Evolutionary conservation across 2,797 vertebrate genomes (phyloP), one percentile per base, ranked within the genome.

Genomic region (Jordanella pulchra): DNA sequence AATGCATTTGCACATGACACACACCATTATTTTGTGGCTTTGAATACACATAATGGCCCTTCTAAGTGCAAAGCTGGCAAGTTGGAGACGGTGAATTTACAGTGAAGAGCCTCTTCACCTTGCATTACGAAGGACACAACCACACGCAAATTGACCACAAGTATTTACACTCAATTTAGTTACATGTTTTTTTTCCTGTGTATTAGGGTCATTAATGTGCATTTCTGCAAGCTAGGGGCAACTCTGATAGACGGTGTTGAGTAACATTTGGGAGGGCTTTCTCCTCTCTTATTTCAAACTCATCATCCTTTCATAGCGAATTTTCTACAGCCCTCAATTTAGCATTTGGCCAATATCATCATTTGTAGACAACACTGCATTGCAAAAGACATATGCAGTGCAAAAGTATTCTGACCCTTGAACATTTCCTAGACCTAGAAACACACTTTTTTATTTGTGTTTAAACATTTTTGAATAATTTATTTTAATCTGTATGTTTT

Each of bases 21-120:
- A 82, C 78, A 71, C 74, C 75, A 66, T 87, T 87, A 88, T 86
- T 82, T 79, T 61, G 67, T 81, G 76, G 76, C 85, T 88, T 84
- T 87, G 83, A 89, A 90, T 85, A 69, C 67, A 77, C 81, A 84
- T 87, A 86, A 87, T 84, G 85, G 71, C 65, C 67, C 76, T 88
- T 88, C 85, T 86, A 90, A 88, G 89, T 86, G 84, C 81, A 88
- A 76, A 79, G 68, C 72, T 66, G 67, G 81, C 67, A 54, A 77
- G 81, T 72, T 85, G 82, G 83, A 80, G 67, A 78, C 67, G 14
- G 73, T 25, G 74, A 73, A 78, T 84, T 72, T 71, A 73, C 75
- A 78, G 81, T 72, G 80, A 79, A 86, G 77, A 84, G 78, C 58
- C 84, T 85, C 84, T 87, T 85, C 81, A 88, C 77, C 80, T 84